Evolutionary conservation across 2,113 vertebrate genomes (phyloP).

Genomic region (Psettodes erumei): DNA sequence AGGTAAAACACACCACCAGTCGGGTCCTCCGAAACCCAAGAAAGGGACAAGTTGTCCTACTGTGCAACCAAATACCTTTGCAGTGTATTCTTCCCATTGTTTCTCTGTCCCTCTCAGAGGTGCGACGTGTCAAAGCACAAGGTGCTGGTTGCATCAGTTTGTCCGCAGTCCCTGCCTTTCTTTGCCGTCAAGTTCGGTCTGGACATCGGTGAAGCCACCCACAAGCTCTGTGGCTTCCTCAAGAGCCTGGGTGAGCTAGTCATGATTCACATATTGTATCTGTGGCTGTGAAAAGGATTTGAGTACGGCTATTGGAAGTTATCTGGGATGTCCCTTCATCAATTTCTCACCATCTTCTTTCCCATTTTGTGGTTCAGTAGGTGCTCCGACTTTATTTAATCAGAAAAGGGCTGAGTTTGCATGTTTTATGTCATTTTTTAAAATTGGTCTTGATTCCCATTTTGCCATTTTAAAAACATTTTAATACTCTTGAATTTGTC

Average conservation of each 20-base stretch:
- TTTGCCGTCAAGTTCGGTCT: conserved; percentile 92
- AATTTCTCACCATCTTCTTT: background rate
- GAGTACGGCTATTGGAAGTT: background rate
- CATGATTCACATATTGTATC: background rate
- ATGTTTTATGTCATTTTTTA: background rate
- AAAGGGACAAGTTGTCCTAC: background rate
- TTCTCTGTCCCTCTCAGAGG: conserved; percentile 71
- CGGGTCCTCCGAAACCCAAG: background rate
- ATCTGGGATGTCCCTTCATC: background rate
- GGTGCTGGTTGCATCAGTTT: conserved; percentile 79
- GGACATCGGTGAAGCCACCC: conserved; percentile 88
- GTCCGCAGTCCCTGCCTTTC: conserved; percentile 84
- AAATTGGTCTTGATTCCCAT: background rate
- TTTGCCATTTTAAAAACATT: background rate
- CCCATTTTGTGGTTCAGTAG: background rate
- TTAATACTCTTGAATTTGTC: background rate
- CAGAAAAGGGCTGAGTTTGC: background rate
- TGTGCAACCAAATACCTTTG: background rate
- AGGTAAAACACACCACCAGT: conserved; percentile 79
- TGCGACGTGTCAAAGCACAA: conserved; percentile 82
- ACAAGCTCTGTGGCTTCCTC: conserved; percentile 93
- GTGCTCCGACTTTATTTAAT: background rate
- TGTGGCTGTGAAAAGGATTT: background rate
- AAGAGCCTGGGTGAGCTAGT: conserved; percentile 89
- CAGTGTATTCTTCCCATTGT: background rate